A percentile compares a stretch with the other conserved stretches of the same genome.
Evolutionary conservation across 2,888 invertebrate species (phyloP).

Genomic region (Oxystoma pomonae): DNA sequence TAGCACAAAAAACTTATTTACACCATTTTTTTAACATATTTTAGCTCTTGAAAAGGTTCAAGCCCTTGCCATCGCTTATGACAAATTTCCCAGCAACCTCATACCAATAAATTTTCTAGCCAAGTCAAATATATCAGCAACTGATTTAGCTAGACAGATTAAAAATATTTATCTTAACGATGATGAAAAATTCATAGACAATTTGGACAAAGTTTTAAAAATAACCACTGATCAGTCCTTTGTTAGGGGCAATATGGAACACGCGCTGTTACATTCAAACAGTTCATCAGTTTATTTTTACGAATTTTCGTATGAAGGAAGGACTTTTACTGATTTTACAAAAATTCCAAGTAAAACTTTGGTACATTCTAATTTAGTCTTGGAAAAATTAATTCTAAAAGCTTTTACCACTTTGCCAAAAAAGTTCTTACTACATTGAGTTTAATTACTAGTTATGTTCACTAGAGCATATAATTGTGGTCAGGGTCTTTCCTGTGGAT

Average conservation of each 20-base stretch:
- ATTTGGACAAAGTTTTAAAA: slow-evolving; percentile 5
- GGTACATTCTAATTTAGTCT: too few species aligned
- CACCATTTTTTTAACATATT: too few species aligned
- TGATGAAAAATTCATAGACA: slow-evolving; percentile 3
- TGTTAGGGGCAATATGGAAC: neutral
- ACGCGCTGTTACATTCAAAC: neutral
- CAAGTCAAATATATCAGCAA: neutral
- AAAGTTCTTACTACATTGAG: too few species aligned
- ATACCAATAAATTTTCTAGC: neutral
- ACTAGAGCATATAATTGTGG: too few species aligned
- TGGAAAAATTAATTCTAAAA: too few species aligned
- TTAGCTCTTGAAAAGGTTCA: neutral
- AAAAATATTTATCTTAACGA: slow-evolving; percentile 8
- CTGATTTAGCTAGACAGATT: neutral
- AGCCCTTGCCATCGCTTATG: neutral
- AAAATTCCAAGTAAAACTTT: neutral
- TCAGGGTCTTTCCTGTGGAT: too few species aligned
- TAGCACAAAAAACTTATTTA: too few species aligned
- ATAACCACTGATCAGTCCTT: slow-evolving; percentile 1
- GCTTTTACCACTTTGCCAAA: too few species aligned
- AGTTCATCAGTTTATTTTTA: neutral
- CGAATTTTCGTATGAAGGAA: neutral
- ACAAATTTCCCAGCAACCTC: neutral
- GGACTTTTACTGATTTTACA: too few species aligned
- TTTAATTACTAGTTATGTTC: too few species aligned